Evolutionary conservation across 2,113 vertebrate genomes (phyloP).

Genomic region (Leptobrachium leishanense): DNA sequence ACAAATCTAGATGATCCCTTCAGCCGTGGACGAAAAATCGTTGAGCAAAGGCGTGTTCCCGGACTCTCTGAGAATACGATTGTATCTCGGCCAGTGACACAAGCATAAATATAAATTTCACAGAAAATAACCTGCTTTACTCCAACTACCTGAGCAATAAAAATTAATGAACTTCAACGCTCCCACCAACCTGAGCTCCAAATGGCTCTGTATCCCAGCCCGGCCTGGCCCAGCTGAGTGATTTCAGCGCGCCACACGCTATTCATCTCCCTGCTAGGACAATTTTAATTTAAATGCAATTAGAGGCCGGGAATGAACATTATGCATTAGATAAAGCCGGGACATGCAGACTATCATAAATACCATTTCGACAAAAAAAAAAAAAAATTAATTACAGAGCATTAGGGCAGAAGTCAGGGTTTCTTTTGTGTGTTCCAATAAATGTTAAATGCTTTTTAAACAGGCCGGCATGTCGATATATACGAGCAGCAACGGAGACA

Average conservation of each 20-base stretch:
- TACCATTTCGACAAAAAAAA: constrained; percentile 75
- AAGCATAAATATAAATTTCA: constrained; percentile 82
- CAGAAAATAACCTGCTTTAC: constrained; percentile 83
- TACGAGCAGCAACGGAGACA: not conserved
- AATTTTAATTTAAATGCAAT: constrained; percentile 95
- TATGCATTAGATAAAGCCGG: constrained; percentile 89
- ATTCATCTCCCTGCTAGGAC: constrained; percentile 90
- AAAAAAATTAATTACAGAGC: constrained; percentile 85
- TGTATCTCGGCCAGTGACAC: constrained; percentile 73
- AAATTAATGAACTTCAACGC: constrained; percentile 93
- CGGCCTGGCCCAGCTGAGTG: constrained; percentile 85
- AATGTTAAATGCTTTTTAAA: constrained; percentile 81
- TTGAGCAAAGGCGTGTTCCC: constrained; percentile 34
- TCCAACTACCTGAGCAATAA: constrained; percentile 87
- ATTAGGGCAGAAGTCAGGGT: constrained; percentile 91
- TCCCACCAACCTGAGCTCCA: constrained; percentile 76
- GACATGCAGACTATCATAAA: constrained; percentile 87
- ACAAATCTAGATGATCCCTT: constrained; percentile 19
- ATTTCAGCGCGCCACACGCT: constrained; percentile 83
- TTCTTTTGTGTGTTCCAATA: constrained; percentile 85
- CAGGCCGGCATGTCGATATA: constrained; percentile 41
- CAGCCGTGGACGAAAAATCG: constrained; percentile 16
- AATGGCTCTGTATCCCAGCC: constrained; percentile 89
- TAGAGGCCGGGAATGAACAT: constrained; percentile 92
- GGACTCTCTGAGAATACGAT: constrained; percentile 28